phyloP scores from a whole-genome alignment of 30 jellyfish, hydroid and myxozoan species.

The Calvadosia cruxmelitensis region DNA sequence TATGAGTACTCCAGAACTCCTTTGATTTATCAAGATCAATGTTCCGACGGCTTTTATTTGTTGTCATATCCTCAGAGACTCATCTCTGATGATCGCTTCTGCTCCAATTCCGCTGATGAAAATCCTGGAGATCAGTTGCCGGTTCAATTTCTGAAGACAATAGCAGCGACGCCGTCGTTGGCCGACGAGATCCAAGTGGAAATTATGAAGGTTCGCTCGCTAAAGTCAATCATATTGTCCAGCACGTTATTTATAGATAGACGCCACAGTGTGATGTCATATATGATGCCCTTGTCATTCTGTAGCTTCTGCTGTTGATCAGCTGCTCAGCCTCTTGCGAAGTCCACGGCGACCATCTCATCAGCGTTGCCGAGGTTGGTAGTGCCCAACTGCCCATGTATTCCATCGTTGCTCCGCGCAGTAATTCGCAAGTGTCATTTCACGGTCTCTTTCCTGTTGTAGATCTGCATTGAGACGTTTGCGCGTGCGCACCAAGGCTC shows the following conservation, averaged over 20 bases:
- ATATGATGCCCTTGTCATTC: background rate
- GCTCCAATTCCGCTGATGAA: conserved; percentile 61
- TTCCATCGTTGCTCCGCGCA: too few relatives aligned
- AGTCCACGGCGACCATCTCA: conserved; percentile 70
- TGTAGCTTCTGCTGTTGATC: conserved; percentile 60
- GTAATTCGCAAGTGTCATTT: too few relatives aligned
- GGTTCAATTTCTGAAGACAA: conserved; percentile 75
- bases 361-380: conserved; percentile 88
- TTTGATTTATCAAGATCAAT: too few relatives aligned
- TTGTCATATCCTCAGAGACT: conserved; percentile 30
- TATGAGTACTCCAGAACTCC: too few relatives aligned
- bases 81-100: conserved; percentile 86
- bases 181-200: conserved; percentile 92
- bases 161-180: conserved; percentile 67
- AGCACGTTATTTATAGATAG: background rate
- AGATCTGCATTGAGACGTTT: conserved; percentile 82
- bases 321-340: conserved; percentile 89
- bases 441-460: background rate
- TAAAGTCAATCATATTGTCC: background rate
- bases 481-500: conserved; percentile 69
- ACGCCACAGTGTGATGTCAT: too few relatives aligned
- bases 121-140: conserved; percentile 66
- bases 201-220: conserved; percentile 64
- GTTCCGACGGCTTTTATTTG: too few relatives aligned
- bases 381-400: too few relatives aligned